Conservation (phyloP, 2,797 vertebrate genomes). For the Falco cherrug region DNA sequence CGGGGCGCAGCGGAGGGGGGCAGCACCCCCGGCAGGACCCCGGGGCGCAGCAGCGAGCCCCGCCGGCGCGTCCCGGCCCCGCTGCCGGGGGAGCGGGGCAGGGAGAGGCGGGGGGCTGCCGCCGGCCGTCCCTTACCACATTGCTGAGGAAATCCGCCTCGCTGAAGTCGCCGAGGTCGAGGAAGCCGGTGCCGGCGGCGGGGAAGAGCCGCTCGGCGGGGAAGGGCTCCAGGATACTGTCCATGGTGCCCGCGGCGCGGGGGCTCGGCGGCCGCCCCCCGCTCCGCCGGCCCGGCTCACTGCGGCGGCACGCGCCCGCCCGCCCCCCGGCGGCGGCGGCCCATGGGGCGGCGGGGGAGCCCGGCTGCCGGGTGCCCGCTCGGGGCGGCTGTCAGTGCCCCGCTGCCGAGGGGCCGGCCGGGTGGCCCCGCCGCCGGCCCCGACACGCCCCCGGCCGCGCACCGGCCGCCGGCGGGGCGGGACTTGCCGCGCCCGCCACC, state of each 20-base stretch:
- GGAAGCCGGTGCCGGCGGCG: slow-evolving; percentile 76
- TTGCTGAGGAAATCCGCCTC: slow-evolving; percentile 94
- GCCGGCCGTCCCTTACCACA: slow-evolving; percentile 81
- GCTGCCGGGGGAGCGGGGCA: not conserved
- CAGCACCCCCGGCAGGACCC: no score
- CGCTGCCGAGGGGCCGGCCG: slow-evolving; percentile 39
- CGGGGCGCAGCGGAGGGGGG: no score
- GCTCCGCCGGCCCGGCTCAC: slow-evolving; percentile 34
- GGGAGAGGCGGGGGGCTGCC: no score
- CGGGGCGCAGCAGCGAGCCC: not conserved
- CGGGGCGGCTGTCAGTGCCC: slow-evolving; percentile 66
- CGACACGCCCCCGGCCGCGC: slow-evolving; percentile 45
- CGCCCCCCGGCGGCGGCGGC: slow-evolving; percentile 50
- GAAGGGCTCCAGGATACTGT: slow-evolving; percentile 89
- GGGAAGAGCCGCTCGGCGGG: slow-evolving; percentile 88
- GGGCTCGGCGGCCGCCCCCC: not conserved
- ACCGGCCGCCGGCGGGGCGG: slow-evolving; percentile 31
- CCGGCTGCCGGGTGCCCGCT: no score
- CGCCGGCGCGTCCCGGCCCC: not conserved
- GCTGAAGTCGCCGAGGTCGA: slow-evolving; percentile 90
- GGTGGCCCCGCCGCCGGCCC: no score
- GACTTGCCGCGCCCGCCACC: not conserved
- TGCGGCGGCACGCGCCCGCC: slow-evolving; percentile 51
- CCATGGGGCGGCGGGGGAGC: slow-evolving; percentile 59
- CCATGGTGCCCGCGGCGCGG: slow-evolving; percentile 78